Base-by-base conservation (phyloP, 2,797 vertebrate genomes). In the Astyanax mexicanus region DNA sequence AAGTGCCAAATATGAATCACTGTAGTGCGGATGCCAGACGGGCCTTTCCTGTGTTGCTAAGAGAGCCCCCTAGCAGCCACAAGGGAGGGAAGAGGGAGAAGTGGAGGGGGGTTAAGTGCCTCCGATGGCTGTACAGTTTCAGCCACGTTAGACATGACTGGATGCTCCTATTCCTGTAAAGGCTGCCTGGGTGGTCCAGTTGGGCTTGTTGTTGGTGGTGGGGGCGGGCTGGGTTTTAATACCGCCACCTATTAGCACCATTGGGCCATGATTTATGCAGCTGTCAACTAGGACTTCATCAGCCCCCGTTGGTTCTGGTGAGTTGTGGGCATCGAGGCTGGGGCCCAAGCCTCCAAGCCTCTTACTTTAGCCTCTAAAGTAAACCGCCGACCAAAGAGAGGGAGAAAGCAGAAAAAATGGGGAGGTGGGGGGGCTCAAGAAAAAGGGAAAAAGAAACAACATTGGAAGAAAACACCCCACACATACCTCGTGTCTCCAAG, bases 171-270 rank as follows among this genome's bases (percentile, higher is more conserved):
- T 87, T 90, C 84, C 86, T 80, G 78, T 83, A 81, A 81, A 79
- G 84, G 88, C 94, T 86, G 81, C 94, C 88, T 98, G 96, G 97
- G 97, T 98, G 97, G 97, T 98, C 96, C 70, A 95, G 95, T 96
- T 95, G 73, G 40, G 77, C 80, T 58, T 71, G 42, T 37, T n/a
- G 42, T 23, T 23, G 62, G 62, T 44, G 27, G 71, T 17, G 66
- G 55, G 6, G 69, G 77, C 62, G 72, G 77, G 65, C 91, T 90
- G 91, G 92, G 88, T 90, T 94, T 78, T 88, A 90, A 93, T 91
- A 93, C 92, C 87, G 89, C 93, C 91, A 95, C 93, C 94, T 96
- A 95, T 97, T 96, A 96, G 92, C 87, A 86, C 93, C 90, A 92
- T 91, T 91, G 92, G 89, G 72, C 76, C 49, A 90, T 97, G 95